These are phyloP conservation scores for Microcebus lehilahytsara DNA, from an alignment of 2,113 vertebrate species.

Conservation along the genomic window DNA sequence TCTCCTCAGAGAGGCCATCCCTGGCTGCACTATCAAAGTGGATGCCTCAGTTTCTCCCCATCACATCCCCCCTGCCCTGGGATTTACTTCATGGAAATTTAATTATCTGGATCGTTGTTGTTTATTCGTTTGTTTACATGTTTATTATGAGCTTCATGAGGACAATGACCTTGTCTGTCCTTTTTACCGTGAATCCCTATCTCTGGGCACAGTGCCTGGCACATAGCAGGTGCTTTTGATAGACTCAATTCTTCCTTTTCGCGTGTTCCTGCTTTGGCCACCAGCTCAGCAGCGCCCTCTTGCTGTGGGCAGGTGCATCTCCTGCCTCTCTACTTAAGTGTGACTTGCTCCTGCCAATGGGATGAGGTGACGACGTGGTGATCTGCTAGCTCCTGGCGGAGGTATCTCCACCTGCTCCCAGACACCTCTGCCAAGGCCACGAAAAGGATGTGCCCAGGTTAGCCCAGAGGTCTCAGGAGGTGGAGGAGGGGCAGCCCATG, in stretches of 20 bases:
- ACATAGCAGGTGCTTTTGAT: background rate
- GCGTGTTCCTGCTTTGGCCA: accelerated
- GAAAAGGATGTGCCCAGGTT: background rate
- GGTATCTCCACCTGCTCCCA: background rate
- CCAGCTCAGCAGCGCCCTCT: background rate
- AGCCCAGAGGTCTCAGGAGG: background rate
- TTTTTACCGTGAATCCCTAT: background rate
- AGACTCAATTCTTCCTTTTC: background rate
- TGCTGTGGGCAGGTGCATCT: accelerated
- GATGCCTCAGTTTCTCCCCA: background rate
- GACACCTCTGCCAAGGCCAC: accelerated
- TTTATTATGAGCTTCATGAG: background rate
- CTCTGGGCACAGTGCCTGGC: background rate
- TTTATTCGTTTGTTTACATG: background rate
- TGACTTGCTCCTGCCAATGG: background rate
- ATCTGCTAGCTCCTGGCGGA: background rate
- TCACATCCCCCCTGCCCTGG: no score
- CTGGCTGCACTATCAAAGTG: background rate
- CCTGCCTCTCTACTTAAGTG: background rate
- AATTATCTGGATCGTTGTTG: background rate
- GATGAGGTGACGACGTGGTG: accelerated
- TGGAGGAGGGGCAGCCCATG: background rate
- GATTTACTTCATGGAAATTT: background rate
- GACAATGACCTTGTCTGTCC: background rate
- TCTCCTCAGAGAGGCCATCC: background rate